phyloP scores from a whole-genome alignment of 1,140 invertebrate genomes.

The Diploscapter pachys region DNA sequence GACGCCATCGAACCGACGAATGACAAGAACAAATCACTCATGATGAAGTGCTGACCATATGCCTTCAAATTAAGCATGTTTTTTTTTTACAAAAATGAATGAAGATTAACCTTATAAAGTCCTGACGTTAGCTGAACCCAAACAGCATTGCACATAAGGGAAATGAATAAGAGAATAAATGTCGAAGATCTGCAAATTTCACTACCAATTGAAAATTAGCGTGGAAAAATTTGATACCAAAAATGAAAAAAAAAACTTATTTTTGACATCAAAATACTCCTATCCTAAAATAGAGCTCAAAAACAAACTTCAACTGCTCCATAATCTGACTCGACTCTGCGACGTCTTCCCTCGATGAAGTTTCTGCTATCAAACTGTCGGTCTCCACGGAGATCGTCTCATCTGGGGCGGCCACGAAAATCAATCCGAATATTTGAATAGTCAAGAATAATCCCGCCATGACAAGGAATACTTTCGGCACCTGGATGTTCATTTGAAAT shows the following conservation, averaged over 20 bases:
- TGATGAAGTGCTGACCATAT: conserved; percentile 63
- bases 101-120: conserved; percentile 61
- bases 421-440: conserved; percentile 34
- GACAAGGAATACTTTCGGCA: conserved; percentile 36
- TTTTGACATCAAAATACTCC: too few relatives aligned
- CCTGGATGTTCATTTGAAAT: conserved; percentile 1
- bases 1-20: conserved; percentile 62
- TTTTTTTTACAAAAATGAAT: conserved; percentile 8
- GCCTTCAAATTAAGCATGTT: conserved; percentile 47
- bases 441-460: conserved; percentile 31
- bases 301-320: too few relatives aligned
- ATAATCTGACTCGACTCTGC: too few relatives aligned
- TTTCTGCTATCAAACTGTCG: conserved; percentile 23
- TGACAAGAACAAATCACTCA: conserved; percentile 62
- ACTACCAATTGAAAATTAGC: background rate
- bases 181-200: conserved; percentile 3
- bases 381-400: conserved; percentile 14
- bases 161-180: conserved; percentile 42
- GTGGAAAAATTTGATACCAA: background rate
- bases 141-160: conserved; percentile 60
- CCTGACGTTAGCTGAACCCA: conserved; percentile 61
- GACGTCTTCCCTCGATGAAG: background rate
- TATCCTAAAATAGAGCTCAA: too few relatives aligned
- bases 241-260: background rate
- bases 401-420: conserved; percentile 25